Conservation (phyloP, 2,113 vertebrate species). For the Chionodraco myersi region DNA sequence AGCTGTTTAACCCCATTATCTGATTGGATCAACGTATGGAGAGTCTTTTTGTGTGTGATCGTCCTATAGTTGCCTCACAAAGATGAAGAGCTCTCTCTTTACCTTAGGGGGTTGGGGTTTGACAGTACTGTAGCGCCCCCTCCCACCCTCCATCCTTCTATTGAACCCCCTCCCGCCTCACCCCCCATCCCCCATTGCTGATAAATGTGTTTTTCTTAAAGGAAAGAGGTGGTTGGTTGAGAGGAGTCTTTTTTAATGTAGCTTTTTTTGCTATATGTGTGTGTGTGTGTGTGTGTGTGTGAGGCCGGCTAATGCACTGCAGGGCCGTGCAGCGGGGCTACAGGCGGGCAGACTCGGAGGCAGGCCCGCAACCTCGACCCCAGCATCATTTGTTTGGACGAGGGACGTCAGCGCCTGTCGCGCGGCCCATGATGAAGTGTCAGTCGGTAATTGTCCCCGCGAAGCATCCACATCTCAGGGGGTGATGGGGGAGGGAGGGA, state of each 20-base stretch:
- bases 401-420: slow-evolving; percentile 85
- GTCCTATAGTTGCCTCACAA: slow-evolving; percentile 47
- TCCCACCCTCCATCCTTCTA: slow-evolving; percentile 45
- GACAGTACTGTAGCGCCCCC: slow-evolving; percentile 69
- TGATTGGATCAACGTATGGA: slow-evolving; percentile 50
- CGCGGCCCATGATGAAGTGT: slow-evolving; percentile 82
- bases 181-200: slow-evolving; percentile 56
- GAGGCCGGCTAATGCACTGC: slow-evolving; percentile 69
- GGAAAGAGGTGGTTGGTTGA: slow-evolving; percentile 68
- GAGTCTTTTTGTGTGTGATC: slow-evolving; percentile 22
- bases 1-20: slow-evolving; percentile 65
- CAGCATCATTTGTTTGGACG: slow-evolving; percentile 85
- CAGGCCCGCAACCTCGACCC: slow-evolving; percentile 83
- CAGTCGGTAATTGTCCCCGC: slow-evolving; percentile 83
- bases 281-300: slow-evolving; percentile 19
- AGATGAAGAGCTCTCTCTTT: slow-evolving; percentile 72
- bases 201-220: slow-evolving; percentile 82
- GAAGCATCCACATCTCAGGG: slow-evolving; percentile 81
- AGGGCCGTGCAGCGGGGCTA: slow-evolving; percentile 56
- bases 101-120: slow-evolving; percentile 66
- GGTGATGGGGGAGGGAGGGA: slow-evolving; percentile 56
- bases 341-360: slow-evolving; percentile 75
- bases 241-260: slow-evolving; percentile 72
- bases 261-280: slow-evolving; percentile 46
- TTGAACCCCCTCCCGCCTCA: slow-evolving; percentile 1